Evolutionary conservation across 2,888 invertebrate species (phyloP).

Genomic region (Mesorhabditis sp.): DNA sequence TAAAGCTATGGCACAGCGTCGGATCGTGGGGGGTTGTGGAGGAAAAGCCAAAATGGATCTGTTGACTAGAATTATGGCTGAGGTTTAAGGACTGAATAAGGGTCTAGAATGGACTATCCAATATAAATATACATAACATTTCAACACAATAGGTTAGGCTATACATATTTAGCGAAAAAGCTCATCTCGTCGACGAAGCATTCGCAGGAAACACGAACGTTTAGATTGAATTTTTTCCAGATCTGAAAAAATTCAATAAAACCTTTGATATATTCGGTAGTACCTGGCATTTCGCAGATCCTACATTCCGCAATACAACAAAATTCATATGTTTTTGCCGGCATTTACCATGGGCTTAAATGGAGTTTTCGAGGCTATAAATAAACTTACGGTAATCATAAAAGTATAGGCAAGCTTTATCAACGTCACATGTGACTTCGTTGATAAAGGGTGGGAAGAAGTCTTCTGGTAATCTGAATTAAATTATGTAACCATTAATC

Average conservation of each 20-base stretch:
- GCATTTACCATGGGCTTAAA: conserved; percentile 58
- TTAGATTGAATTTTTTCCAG: conserved; percentile 58
- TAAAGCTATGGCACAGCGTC: too few species aligned
- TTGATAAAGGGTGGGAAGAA: conserved; percentile 59
- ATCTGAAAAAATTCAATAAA: conserved; percentile 15
- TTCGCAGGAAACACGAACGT: conserved; percentile 58
- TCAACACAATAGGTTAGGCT: not conserved
- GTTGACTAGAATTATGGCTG: too few species aligned
- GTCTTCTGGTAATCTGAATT: conserved; percentile 45
- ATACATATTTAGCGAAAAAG: conserved; percentile 58
- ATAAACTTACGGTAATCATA: conserved; percentile 51
- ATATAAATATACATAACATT: too few species aligned
- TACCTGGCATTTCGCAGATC: conserved; percentile 52
- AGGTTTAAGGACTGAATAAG: too few species aligned
- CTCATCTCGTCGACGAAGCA: conserved; percentile 55
- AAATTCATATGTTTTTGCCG: conserved; percentile 59
- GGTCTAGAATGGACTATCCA: too few species aligned
- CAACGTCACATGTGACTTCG: conserved; percentile 58
- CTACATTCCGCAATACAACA: conserved; percentile 56
- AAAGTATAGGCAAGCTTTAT: conserved; percentile 58
- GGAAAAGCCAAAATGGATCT: too few species aligned
- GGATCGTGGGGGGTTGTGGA: too few species aligned
- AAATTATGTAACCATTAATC: too few species aligned
- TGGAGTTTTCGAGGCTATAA: not conserved
- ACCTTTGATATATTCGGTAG: too few species aligned